Base-by-base conservation (phyloP, 1,140 invertebrate genomes). In the Melanaphis sacchari region DNA sequence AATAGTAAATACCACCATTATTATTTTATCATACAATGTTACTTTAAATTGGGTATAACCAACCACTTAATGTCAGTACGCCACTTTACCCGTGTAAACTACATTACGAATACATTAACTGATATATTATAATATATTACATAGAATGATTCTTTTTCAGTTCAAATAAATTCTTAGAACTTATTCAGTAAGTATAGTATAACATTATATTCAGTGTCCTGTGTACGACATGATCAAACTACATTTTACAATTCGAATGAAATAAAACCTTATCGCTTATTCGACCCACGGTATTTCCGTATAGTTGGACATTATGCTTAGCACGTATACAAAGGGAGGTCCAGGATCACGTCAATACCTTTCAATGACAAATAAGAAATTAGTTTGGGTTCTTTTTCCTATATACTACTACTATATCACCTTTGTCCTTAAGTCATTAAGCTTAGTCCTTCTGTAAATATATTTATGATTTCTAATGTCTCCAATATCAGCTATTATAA, bases 361-460 rank as follows among this genome's bases (percentile, higher is more conserved):
- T 26, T 26, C n/a, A 90, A 85, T 40, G 91, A 93, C 76, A 93
- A 93, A 93, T 93, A 93, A 93, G 46, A 43, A 93, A 93, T 93
- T 93, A 52, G 91, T 93, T 92, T 93, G 24, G 31, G 87, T 84
- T 94, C 94, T 81, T 59, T 52, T 90, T 90, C 87, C 26, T 88
- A 40, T 41, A 38, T 89, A 66, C 31, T 66, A 66, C 54, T 1
- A 31, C 52, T 54, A 54, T 49, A 49, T 18, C 26, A 15, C 36
- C 36, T 89, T 54, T 89, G 46, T 54, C 54, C 46, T 54, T 38
- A 3, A 52, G 31, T 82, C 90, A 46, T 46, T 84, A 92, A 11
- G 2, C 38, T 36, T 43, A 22, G 18, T 43, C 21, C 1, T 31
- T 76, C 38, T 11, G 6, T 18, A 36, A 43, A 46, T 43, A 24